A percentile compares a stretch with the other conserved stretches of the same genome.
Conservation (phyloP, 1,140 invertebrate genomes). For the Dinoponera quadriceps region DNA sequence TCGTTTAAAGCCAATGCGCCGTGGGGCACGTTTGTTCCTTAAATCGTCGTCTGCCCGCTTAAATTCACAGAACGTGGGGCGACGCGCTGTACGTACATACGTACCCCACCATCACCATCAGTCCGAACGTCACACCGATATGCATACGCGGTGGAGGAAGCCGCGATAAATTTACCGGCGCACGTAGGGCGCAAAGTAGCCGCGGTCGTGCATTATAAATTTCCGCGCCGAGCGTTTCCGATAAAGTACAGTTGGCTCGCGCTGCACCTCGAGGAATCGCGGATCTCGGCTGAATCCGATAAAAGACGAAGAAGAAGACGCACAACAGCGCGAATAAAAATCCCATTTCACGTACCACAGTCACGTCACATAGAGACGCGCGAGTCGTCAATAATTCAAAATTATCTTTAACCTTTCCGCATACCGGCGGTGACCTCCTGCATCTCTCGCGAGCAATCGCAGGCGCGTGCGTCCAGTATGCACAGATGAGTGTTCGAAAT, state of each 20-base stretch:
- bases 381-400: background rate
- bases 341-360: background rate
- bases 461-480: too few relatives aligned
- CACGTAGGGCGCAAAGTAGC: conserved; percentile 18
- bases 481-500: too few relatives aligned
- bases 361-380: background rate
- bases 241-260: background rate
- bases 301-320: background rate
- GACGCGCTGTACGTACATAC: background rate
- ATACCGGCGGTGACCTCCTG: too few relatives aligned
- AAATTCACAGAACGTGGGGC: conserved; percentile 19
- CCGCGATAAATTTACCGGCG: conserved; percentile 30
- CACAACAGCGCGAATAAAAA: conserved; percentile 1
- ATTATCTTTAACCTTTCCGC: background rate
- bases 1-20: conserved; percentile 38
- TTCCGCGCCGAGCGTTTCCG: conserved; percentile 18
- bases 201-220: conserved; percentile 43
- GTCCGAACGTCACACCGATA: conserved; percentile 15
- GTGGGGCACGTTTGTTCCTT: conserved; percentile 46
- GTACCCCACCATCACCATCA: too few relatives aligned
- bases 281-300: background rate
- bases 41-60: conserved; percentile 50
- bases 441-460: too few relatives aligned
- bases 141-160: background rate
- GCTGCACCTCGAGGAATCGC: conserved; percentile 16